These are phyloP conservation scores for Hydrocynus forskahlii DNA, from an alignment of 2,797 vertebrate species.

Conservation along the genomic window DNA sequence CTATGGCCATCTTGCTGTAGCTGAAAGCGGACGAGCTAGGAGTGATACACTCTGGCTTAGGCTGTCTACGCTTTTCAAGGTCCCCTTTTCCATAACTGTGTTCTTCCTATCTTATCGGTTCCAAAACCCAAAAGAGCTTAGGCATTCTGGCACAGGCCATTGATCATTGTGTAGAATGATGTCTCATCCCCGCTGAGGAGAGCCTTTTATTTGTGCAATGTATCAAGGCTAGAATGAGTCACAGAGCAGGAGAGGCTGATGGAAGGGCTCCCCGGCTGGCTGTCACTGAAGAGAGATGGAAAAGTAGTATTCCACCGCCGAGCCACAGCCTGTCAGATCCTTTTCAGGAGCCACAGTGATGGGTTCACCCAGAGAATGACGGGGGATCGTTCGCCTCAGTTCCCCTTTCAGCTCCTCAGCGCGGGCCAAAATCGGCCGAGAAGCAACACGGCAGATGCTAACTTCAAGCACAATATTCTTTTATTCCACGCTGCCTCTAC, in stretches of 20 bases:
- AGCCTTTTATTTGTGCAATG: slow-evolving; percentile 44
- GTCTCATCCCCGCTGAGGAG: slow-evolving; percentile 44
- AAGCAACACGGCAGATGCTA: slow-evolving; percentile 33
- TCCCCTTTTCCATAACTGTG: slow-evolving; percentile 39
- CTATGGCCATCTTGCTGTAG: not conserved
- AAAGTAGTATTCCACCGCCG: slow-evolving; percentile 52
- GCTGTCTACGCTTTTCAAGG: not conserved
- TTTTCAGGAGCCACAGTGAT: slow-evolving; percentile 42
- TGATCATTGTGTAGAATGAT: slow-evolving; percentile 37
- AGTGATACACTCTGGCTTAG: not conserved
- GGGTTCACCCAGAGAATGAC: slow-evolving; percentile 53
- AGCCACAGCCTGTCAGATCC: slow-evolving; percentile 54
- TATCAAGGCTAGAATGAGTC: slow-evolving; percentile 62
- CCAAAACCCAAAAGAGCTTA: slow-evolving; percentile 39
- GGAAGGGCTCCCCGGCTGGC: slow-evolving; percentile 50
- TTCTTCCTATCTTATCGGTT: slow-evolving; percentile 30
- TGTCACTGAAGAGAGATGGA: slow-evolving; percentile 55
- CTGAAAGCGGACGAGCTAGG: not conserved
- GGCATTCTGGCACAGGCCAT: slow-evolving; percentile 30
- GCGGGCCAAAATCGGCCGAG: slow-evolving; percentile 19
- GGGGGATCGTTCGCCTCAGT: slow-evolving; percentile 29
- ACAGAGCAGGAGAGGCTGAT: slow-evolving; percentile 51
- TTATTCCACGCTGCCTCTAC: slow-evolving; percentile 13
- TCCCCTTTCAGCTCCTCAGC: slow-evolving; percentile 16
- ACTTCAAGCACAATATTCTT: slow-evolving; percentile 16